Evolutionary conservation across 2,888 invertebrate genomes (phyloP), one percentile per base, ranked within the genome.

Genomic region (Hirtodrosophila confusa): DNA sequence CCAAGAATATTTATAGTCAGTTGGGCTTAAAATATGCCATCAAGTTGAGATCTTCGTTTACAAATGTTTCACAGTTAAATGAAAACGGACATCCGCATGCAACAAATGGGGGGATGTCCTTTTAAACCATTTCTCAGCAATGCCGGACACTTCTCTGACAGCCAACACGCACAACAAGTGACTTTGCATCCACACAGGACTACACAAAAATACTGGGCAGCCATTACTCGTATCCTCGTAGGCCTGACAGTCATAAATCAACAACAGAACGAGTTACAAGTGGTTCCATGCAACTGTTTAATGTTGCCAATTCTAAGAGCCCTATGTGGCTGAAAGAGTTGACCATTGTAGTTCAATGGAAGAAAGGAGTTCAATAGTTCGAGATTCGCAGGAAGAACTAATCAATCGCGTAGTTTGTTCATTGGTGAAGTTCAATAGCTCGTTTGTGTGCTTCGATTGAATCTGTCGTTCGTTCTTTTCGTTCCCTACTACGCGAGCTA

Each of bases 121-220:
- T 49, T 39, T 35, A 51, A 45, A 31, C 11, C 64, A 65, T 60
- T 53, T 60, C 58, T 58, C 63, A 63, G 23, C 40, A 37, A 35
- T n/a, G 53, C 5, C 27, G 48, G 58, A 57, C 53, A 54, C 53
- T 57, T 51, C 36, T 36, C 40, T 65, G 65, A 65, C 65, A 65
- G 61, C 35, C 53, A 49, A 65, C 64, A 65, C 37, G 64, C 64
- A 65, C 60, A 60, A 65, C 61, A 65, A 65, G 61, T 65, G 64
- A 64, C 24, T 57, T 27, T 31, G 12, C 24, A 43, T 4, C 35
- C 10, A 47, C 11, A 48, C 48, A 47, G 0, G n/a, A 3, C 39
- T 10, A 41, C 35, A 65, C 64, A 60, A 65, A 65, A 65, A 65
- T 65, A 65, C 65, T 61, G 65, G 65, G 65, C 43, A 49, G 44